Base-by-base conservation (phyloP, 2,113 vertebrate species). In the Parus major region DNA sequence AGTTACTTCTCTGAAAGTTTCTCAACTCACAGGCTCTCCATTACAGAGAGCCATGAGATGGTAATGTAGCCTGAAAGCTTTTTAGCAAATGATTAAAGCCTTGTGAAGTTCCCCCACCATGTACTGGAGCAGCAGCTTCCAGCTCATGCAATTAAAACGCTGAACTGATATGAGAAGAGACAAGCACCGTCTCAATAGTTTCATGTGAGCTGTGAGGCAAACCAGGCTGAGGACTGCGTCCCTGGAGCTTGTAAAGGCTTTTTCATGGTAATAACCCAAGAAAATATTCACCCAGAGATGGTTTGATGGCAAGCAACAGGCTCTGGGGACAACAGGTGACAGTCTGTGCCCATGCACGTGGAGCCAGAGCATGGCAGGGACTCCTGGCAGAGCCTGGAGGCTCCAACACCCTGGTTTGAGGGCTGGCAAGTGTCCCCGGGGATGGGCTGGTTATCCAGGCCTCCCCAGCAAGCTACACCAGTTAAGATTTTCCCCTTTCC, bases 61-160 rank as follows among this genome's bases (percentile, higher is more conserved):
- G 64, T 83, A 96, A 96, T 68, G 56, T 35, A 95, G 75, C 90
- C 93, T 22, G 25, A 96, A 95, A 96, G 95, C 92, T 80, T 96
- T 96, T 92, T 75, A 90, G 82, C 80, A 86, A 86, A 70, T 92
- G 50, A 95, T 91, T 81, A 93, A 93, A 94, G 56, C 55, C 70
- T 56, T 75, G 85, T 3, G 16, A 96, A 90, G 80, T 88, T 94
- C 41, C 39, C 39, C 28, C 44, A 78, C 53, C 70, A 92, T 77
- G 60, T 61, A 75, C 47, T 49, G 68, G 82, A 86, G 79, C 76
- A 88, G 63, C 69, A 86, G 88, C 68, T 93, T 88, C 82, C 82
- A 92, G 82, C 35, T 76, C 50, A 33, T 31, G 68, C 87, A 93
- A 93, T 90, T 94, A 90, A 94, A 90, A 73, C 39, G 17, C 29